A percentile compares a stretch with the other conserved stretches of the same genome.
Evolutionary conservation across 2,888 invertebrate species (phyloP).

Genomic region (Tenthredo scrophulariae): DNA sequence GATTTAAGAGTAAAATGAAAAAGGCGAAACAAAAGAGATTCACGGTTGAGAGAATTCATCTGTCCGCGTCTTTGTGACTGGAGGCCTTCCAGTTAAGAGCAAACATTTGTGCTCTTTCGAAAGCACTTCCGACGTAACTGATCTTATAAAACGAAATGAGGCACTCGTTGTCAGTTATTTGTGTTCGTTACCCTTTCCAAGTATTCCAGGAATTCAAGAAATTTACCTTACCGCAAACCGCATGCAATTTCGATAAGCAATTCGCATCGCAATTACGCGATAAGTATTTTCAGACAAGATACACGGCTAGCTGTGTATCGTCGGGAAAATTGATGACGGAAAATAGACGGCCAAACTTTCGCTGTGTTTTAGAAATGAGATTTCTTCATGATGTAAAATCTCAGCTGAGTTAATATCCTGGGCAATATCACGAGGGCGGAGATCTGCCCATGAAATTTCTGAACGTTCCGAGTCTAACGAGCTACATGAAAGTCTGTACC

Average conservation of each 20-base stretch:
- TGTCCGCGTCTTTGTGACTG: constrained; percentile 17
- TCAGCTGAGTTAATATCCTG: not conserved
- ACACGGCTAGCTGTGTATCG: not conserved
- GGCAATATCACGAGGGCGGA: not conserved
- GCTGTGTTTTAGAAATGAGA: not conserved
- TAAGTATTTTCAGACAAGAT: not conserved
- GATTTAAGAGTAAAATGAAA: constrained; percentile 25
- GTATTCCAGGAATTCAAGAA: not conserved
- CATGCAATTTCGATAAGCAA: not conserved
- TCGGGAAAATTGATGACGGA: not conserved
- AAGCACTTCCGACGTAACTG: constrained; percentile 1
- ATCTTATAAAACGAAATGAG: not conserved
- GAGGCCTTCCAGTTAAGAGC: constrained; percentile 3
- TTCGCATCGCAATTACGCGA: not conserved
- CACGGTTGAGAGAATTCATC: constrained; percentile 14
- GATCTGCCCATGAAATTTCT: not conserved
- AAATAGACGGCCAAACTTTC: not conserved
- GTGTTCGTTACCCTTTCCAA: not conserved
- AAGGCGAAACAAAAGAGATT: constrained; percentile 24
- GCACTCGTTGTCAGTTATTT: not conserved
- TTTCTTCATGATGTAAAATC: not conserved
- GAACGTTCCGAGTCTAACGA: not conserved
- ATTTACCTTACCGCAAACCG: not conserved
- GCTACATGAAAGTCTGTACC: constrained; percentile 14
- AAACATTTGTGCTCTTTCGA: not conserved